Evolutionary conservation across 1,140 invertebrate species (phyloP).

Genomic region (Teleogryllus occipitalis): DNA sequence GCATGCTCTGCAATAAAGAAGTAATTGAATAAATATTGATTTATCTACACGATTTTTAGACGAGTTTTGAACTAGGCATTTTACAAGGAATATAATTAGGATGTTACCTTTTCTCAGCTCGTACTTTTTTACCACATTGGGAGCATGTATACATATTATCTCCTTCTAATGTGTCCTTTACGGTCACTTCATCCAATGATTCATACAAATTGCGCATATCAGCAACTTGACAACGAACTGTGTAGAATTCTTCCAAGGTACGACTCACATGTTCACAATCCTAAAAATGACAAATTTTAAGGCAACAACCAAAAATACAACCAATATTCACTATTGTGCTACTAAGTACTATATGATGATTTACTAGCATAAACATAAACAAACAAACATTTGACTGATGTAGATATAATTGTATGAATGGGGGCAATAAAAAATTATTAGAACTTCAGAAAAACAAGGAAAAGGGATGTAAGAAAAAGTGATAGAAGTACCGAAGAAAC

Average conservation of each 20-base stretch:
- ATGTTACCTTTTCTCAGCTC: slow-evolving; percentile 76
- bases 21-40: neutral
- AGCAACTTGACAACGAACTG: slow-evolving; percentile 88
- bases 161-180: slow-evolving; percentile 91
- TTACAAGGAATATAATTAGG: neutral
- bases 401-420: too few relatives aligned
- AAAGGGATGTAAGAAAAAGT: too few relatives aligned
- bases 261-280: slow-evolving; percentile 91
- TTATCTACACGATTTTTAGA: too few relatives aligned
- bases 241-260: slow-evolving; percentile 93
- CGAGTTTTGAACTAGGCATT: neutral
- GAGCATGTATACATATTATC: slow-evolving; percentile 98
- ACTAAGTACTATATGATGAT: too few relatives aligned
- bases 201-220: slow-evolving; percentile 94
- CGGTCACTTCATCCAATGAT: slow-evolving; percentile 89
- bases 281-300: slow-evolving; percentile 33
- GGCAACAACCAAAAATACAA: too few relatives aligned
- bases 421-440: too few relatives aligned
- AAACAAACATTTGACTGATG: too few relatives aligned
- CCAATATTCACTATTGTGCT: too few relatives aligned
- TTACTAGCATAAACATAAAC: too few relatives aligned
- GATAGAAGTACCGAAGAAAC: too few relatives aligned
- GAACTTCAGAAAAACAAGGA: too few relatives aligned
- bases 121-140: slow-evolving; percentile 87
- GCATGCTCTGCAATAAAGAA: slow-evolving; percentile 61